These are phyloP conservation scores for Diogma glabrata DNA, from an alignment of 2,888 invertebrate species.

Conservation along the genomic window DNA sequence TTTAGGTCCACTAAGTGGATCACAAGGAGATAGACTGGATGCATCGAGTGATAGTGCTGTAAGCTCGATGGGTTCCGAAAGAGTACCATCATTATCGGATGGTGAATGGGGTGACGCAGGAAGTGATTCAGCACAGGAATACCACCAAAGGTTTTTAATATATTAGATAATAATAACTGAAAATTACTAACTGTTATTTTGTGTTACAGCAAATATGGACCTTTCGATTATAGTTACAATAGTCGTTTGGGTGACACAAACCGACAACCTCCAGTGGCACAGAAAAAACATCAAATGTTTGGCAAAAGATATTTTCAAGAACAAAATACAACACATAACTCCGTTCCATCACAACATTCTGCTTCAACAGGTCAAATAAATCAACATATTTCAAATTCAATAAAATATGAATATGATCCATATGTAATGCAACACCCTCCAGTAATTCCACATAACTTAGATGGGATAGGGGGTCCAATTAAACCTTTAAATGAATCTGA, in stretches of 20 bases:
- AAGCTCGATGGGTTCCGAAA: slow-evolving; percentile 85
- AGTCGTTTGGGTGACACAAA: slow-evolving; percentile 42
- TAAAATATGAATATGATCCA: slow-evolving; percentile 48
- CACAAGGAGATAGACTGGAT: slow-evolving; percentile 54
- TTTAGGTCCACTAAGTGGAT: slow-evolving; percentile 25
- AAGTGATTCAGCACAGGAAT: slow-evolving; percentile 75
- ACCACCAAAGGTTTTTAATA: slow-evolving; percentile 38
- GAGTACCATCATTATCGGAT: slow-evolving; percentile 78
- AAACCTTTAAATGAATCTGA: slow-evolving; percentile 35
- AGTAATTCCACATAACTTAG: slow-evolving; percentile 26
- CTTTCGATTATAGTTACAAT: slow-evolving; percentile 60
- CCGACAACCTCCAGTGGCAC: slow-evolving; percentile 55
- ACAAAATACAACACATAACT: slow-evolving; percentile 22
- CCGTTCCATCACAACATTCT: slow-evolving; percentile 16
- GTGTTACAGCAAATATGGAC: slow-evolving; percentile 49
- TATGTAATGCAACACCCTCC: slow-evolving; percentile 30
- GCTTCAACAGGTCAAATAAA: slow-evolving; percentile 20
- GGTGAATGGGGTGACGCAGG: slow-evolving; percentile 85
- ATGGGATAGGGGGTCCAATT: slow-evolving; percentile 27
- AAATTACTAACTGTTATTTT: too few relatives aligned
- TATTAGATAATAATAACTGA: neutral
- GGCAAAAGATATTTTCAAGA: slow-evolving; percentile 77
- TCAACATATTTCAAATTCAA: slow-evolving; percentile 26
- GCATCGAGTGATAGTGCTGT: slow-evolving; percentile 86
- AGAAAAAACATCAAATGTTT: slow-evolving; percentile 89